phyloP scores from a whole-genome alignment of 2,797 vertebrate genomes.

The Falco peregrinus region DNA sequence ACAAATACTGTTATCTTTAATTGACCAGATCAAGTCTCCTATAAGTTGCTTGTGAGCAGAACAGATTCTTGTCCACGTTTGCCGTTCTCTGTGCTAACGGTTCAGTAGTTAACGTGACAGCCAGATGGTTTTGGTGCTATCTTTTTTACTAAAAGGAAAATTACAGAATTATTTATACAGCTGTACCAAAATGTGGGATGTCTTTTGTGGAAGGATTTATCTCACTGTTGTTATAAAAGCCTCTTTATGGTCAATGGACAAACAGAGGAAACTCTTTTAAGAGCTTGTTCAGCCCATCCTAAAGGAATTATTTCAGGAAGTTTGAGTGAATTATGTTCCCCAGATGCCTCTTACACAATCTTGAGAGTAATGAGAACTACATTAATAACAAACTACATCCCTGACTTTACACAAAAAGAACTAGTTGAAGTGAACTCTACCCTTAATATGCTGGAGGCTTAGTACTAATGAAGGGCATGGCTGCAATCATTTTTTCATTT shows the following conservation, averaged over 20 bases:
- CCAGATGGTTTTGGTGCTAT: not conserved
- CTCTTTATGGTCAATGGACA: not conserved
- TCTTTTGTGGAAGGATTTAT: not conserved
- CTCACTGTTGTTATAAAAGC: not conserved
- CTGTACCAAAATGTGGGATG: not conserved
- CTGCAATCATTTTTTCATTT: not conserved
- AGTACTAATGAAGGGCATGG: fast-evolving
- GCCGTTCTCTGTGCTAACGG: not conserved
- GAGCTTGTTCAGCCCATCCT: not conserved
- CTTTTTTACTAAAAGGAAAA: not conserved
- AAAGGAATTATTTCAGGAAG: not conserved
- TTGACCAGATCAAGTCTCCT: not conserved
- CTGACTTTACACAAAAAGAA: not conserved
- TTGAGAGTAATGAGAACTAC: not conserved
- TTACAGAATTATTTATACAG: constrained; percentile 11
- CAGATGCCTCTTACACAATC: not conserved
- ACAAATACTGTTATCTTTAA: not conserved
- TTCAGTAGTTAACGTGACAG: not conserved
- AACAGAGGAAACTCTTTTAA: constrained; percentile 1
- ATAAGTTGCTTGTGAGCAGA: not conserved
- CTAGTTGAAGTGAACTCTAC: not conserved
- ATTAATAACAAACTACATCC: not conserved
- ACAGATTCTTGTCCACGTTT: not conserved
- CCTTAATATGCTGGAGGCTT: not conserved
- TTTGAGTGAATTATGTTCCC: not conserved